Conservation (phyloP, 2,113 vertebrate genomes). For the Chunga burmeisteri region DNA sequence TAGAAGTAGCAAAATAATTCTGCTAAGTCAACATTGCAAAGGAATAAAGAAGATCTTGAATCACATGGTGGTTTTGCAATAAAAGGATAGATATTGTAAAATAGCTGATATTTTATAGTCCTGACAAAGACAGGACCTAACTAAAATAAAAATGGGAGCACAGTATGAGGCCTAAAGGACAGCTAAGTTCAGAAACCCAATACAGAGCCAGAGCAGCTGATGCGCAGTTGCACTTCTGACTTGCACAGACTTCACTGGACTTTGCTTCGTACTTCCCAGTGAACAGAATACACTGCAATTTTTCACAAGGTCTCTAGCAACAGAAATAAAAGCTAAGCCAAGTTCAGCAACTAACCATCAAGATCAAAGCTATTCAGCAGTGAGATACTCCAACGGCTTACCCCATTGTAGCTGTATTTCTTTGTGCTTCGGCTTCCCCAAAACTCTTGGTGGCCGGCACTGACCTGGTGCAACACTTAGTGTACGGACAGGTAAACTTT, state of each 20-base stretch:
- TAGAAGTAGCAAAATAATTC: not conserved
- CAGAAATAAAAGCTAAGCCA: not conserved
- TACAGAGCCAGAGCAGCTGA: not conserved
- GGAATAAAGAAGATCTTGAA: not conserved
- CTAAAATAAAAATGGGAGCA: not conserved
- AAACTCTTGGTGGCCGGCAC: constrained; percentile 84
- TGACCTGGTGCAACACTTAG: constrained; percentile 87
- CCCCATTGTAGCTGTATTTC: constrained; percentile 95
- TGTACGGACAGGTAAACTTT: constrained; percentile 87
- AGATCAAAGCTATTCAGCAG: not conserved
- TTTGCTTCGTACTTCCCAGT: not conserved
- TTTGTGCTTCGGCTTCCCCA: constrained; percentile 94
- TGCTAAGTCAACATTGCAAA: not conserved
- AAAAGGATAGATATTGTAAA: not conserved
- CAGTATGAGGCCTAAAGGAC: not conserved
- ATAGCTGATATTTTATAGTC: not conserved
- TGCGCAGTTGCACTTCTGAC: not conserved
- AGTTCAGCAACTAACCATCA: not conserved
- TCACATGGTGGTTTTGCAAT: not conserved
- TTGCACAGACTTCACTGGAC: not conserved
- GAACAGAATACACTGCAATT: not conserved
- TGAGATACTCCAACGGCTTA: constrained; percentile 58
- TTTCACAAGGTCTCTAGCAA: not conserved
- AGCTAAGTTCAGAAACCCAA: not conserved
- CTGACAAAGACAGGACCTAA: not conserved